Evolutionary conservation across 2,113 vertebrate species (phyloP).

Genomic region (Phrynocephalus versicolor): DNA sequence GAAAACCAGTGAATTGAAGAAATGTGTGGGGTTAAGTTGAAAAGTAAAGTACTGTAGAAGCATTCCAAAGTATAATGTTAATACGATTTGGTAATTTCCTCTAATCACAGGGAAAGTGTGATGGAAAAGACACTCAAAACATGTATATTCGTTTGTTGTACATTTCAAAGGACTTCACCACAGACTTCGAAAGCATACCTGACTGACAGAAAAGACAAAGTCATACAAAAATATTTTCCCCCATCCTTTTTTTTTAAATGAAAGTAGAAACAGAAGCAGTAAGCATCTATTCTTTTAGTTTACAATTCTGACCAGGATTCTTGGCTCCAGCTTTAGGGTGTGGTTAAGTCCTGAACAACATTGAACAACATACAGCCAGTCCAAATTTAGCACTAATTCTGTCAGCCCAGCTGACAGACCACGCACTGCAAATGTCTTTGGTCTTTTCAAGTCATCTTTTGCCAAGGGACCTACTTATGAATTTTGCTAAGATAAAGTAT

Average conservation of each 20-base stretch:
- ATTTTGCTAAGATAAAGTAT: background rate
- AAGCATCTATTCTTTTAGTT: background rate
- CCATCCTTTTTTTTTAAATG: too few species aligned
- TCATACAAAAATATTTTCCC: background rate
- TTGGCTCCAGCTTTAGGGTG: slow-evolving; percentile 1
- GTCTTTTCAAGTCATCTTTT: too few species aligned
- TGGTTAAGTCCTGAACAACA: background rate
- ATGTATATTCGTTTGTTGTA: background rate
- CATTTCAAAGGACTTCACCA: background rate
- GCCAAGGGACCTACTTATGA: too few species aligned
- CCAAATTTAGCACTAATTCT: background rate
- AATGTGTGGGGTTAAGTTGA: background rate
- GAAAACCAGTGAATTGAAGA: background rate
- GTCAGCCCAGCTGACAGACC: too few species aligned
- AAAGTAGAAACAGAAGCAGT: background rate
- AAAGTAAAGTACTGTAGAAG: background rate
- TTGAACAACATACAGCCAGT: too few species aligned
- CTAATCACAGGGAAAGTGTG: background rate
- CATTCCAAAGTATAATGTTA: background rate
- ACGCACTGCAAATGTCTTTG: too few species aligned
- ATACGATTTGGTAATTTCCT: background rate
- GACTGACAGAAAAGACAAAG: background rate
- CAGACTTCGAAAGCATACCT: background rate
- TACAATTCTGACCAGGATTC: background rate
- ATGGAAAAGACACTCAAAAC: background rate